Base-by-base conservation (phyloP, 2,888 invertebrate genomes). In the Hyposoter dolosus region DNA sequence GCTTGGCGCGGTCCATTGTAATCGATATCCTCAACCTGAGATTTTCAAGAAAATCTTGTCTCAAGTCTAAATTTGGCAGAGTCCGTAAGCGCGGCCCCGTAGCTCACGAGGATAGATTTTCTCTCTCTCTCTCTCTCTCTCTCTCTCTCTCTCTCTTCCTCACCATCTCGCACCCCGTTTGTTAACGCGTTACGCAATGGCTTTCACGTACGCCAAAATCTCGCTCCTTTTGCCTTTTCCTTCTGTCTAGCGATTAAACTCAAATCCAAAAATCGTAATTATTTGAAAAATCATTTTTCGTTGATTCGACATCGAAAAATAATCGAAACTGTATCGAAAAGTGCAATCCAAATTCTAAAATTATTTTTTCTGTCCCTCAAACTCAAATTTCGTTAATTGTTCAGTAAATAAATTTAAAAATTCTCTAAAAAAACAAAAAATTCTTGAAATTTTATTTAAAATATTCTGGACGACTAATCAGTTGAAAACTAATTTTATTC, bases 151-250 rank as follows among this genome's bases (percentile, higher is more conserved):
- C 69, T 71, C 69, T 72, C 80, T 81, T 72, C 19, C 91, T 90
- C 91, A 23, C 50, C 91, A 71, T 88, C 89, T 89, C 88, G 86
- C 87, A 85, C 87, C 86, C 88, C 89, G 90, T 91, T 90, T 90
- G 90, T 90, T 90, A 93, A 93, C 91, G 89, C 88, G 90, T 92
- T 92, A 92, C 92, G 92, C 90, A 92, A 91, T 81, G 88, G 78
- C 35, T 17, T 83, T 69, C 32, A 56, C 4, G 53, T 15, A 56
- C 69, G 68, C 53, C 53, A 79, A 69, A 76, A 32, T 47, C n/a
- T 65, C 50, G 32, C 43, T 28, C 50, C 9, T n/a, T 6, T 35
- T 10, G 10, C 40, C 9, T 40, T 40, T 40, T 40, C 43, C 56
- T 40, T 15, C 12, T 15, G 66, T 28, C 60, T 32, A 19, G 12